phyloP scores from a whole-genome alignment of 2,797 vertebrate species.

The Hoplostethus atlanticus region DNA sequence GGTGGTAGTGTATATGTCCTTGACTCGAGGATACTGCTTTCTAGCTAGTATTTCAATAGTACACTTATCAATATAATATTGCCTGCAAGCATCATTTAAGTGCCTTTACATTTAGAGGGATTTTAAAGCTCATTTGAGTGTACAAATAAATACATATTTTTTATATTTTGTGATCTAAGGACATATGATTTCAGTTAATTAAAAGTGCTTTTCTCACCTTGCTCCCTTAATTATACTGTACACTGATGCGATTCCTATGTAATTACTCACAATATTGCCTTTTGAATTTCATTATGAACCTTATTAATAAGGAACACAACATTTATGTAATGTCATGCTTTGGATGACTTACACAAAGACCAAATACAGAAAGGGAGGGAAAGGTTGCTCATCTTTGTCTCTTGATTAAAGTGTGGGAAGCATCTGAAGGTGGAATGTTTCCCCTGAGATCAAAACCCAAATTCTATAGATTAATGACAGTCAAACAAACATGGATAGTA shows the following conservation, averaged over 20 bases:
- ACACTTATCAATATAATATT: constrained; percentile 32
- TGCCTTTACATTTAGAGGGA: constrained; percentile 37
- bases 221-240: constrained; percentile 71
- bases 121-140: constrained; percentile 33
- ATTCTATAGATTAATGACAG: too few species aligned
- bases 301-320: constrained; percentile 69
- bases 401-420: constrained; percentile 33
- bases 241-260: constrained; percentile 58
- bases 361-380: constrained; percentile 26
- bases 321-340: constrained; percentile 62
- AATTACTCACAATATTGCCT: constrained; percentile 79
- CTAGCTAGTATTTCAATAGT: constrained; percentile 20
- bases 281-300: constrained; percentile 80
- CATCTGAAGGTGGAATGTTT: constrained; percentile 35
- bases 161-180: constrained; percentile 60
- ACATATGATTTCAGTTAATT: constrained; percentile 74
- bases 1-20: background rate
- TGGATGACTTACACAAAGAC: constrained; percentile 62
- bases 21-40: background rate
- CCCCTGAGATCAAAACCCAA: constrained; percentile 38
- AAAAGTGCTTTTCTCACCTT: constrained; percentile 72
- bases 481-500: background rate
- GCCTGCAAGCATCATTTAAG: constrained; percentile 26
- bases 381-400: constrained; percentile 48
- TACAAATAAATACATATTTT: constrained; percentile 64